Base-by-base conservation (phyloP, 2,888 invertebrate genomes). In the Autographa gamma region DNA sequence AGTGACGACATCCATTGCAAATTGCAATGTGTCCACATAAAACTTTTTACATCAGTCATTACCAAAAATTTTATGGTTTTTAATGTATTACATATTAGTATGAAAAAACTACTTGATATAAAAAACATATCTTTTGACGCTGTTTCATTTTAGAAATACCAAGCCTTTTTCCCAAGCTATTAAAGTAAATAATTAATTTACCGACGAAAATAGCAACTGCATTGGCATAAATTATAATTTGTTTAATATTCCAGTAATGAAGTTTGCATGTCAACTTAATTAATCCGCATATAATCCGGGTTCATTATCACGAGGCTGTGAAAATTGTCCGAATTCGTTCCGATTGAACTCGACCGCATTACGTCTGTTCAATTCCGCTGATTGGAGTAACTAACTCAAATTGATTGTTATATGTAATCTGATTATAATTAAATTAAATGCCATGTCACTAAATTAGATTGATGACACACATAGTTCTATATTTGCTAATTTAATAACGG, bases 231-330 rank as follows among this genome's bases (percentile, higher is more conserved):
- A 56, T 52, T n/a, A 52, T 19, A 34, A n/a, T 58, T 56, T 58
- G 61, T 67, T 67, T 41, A 7, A n/a, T 60, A 61, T 67, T 67
- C 61, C 31, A 16, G 14, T 18, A 61, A 41, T 54, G 25, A 19
- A 16, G 60, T 41, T 32, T 61, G 59, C 60, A 13, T 31, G 18
- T 41, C 16, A 43, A n/a, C 19, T 60, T 67, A 56, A 67, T 67
- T 58, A 56, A 43, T 18, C 25, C 31, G 31, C 31, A 18, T 38
- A 25, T 56, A 38, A 61, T 61, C 25, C 34, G 48, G n/a, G 66
- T 52, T 66, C 61, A 61, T 56, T 31, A 32, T 19, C 31, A 43
- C 56, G 9, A 31, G 43, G 34, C 18, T 32, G 31, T 18, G 41
- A 19, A 18, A 38, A 58, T 62, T 14, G 32, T 58, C 14, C 56